These are phyloP conservation scores for Dermolepida albohirtum DNA, from an alignment of 2,888 invertebrate genomes.

Conservation along the genomic window DNA sequence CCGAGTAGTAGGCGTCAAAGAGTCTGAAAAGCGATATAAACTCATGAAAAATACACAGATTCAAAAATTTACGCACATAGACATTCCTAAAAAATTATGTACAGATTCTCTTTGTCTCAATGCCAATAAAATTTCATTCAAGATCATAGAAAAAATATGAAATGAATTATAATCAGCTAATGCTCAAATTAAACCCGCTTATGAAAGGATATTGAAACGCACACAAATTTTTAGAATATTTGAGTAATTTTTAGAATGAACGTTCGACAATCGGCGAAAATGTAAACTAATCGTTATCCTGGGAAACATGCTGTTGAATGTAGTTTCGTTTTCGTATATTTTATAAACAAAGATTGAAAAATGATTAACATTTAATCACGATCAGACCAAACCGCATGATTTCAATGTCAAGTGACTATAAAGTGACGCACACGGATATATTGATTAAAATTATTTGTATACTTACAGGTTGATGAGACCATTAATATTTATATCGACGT, in stretches of 20 bases:
- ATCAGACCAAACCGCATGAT: not conserved
- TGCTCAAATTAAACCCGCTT: conserved; percentile 9
- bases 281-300: conserved; percentile 12
- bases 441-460: too few species aligned
- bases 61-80: too few species aligned
- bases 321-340: not conserved
- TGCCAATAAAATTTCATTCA: not conserved
- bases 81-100: too few species aligned
- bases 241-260: conserved; percentile 7
- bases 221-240: conserved; percentile 15
- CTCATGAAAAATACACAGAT: too few species aligned
- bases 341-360: conserved; percentile 4
- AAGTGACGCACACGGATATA: too few species aligned
- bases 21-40: too few species aligned
- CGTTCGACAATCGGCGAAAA: conserved; percentile 3
- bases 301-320: conserved; percentile 9
- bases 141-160: conserved; percentile 2
- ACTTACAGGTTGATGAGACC: too few species aligned
- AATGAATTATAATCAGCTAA: conserved; percentile 11
- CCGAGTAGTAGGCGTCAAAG: too few species aligned
- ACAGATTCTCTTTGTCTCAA: too few species aligned
- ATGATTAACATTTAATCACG: not conserved
- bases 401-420: conserved; percentile 6
- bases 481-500: too few species aligned
- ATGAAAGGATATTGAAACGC: not conserved